Conservation (phyloP, 2,797 vertebrate species). For the Cuculus canorus region DNA sequence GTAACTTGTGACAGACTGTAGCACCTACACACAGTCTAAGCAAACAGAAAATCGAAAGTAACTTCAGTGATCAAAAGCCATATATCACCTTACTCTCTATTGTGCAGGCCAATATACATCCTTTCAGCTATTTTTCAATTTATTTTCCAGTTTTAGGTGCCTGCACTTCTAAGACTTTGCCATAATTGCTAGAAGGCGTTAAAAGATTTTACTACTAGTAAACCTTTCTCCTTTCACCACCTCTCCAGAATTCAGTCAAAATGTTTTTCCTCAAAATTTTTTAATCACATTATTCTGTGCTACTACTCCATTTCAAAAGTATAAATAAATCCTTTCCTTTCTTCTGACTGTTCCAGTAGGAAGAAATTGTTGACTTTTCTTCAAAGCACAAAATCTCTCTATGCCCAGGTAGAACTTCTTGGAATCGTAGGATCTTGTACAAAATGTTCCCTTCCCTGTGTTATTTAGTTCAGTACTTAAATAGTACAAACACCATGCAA, state of each 20-base stretch:
- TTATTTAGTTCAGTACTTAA: background rate
- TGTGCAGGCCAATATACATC: background rate
- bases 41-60: background rate
- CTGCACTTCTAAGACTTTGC: background rate
- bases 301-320: background rate
- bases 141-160: background rate
- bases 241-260: background rate
- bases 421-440: background rate
- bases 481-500: background rate
- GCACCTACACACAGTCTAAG: background rate
- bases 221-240: background rate
- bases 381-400: background rate
- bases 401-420: background rate
- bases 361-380: background rate
- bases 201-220: background rate
- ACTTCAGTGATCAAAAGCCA: background rate
- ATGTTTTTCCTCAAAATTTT: background rate
- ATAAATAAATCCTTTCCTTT: background rate
- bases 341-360: background rate
- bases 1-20: background rate
- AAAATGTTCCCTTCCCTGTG: background rate
- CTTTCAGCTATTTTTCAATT: background rate
- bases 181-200: background rate
- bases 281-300: background rate
- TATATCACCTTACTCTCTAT: background rate